Evolutionary conservation across 2,888 invertebrate genomes (phyloP), one percentile per base, ranked within the genome.

Genomic region (Mactromeris polynyma): DNA sequence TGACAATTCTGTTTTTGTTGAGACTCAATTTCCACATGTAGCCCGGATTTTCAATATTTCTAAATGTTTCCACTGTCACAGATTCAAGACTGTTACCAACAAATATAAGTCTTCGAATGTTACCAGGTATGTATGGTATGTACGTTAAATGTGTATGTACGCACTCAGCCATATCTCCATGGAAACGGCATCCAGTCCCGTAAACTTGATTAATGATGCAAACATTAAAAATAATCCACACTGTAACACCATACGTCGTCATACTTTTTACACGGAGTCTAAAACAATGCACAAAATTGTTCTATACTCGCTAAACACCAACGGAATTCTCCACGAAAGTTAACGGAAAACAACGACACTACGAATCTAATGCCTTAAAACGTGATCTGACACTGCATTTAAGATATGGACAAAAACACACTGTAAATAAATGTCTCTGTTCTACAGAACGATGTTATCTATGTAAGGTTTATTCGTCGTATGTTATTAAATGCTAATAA

Each of bases 1-100:
- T 36, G 21, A 54, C 54, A 9, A 81, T 81, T 19, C n/a, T 58
- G 36, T 81, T 58, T 7, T 14, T 33, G 2, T 33, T 33, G 6
- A 81, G 33, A 21, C 17, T 36, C 36, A 73, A 4, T 36, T 1
- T 33, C 33, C 6, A 73, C 31, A 73, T 33, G 3, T 73, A 36
- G 17, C 33, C 36, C 14, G 81, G 36, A 19, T 51, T 42, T 42
- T 31, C 19, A 4, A 80, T 58, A 36, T 81, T 58, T 3, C n/a
- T 54, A 51, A 81, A 81, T n/a, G 81, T 81, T 36, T 33, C 17
- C 33, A 51, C 33, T 0, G 81, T 81, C 2, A 81, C 81, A 36
- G 51, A 54, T 36, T 2, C 7, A 7, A 81, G 54, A 11, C 36
- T 21, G 36, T 81, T 81, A 19, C 81, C 58, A 36, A n/a, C 21